Conservation (phyloP, 1,140 invertebrate species). For the Phymorhynchus buccinoides region DNA sequence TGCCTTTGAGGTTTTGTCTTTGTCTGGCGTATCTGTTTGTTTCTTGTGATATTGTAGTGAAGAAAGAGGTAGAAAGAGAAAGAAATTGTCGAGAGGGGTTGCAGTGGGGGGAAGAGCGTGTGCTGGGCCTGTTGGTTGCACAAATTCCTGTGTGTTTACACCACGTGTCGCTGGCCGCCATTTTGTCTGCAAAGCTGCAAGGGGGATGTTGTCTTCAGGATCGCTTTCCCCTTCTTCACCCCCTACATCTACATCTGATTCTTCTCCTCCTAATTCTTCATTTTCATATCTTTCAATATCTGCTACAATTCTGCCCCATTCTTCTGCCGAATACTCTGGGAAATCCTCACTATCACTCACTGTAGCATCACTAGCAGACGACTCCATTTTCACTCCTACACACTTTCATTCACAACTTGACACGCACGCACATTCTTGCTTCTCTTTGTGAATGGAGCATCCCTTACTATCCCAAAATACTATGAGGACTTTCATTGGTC, state of each 20-base stretch:
- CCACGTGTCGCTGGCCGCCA: neutral
- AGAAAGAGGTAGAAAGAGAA: neutral
- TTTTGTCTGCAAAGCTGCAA: neutral
- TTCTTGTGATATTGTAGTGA: neutral
- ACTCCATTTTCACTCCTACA: too few species aligned
- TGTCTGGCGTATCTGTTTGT: neutral
- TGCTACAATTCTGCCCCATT: too few species aligned
- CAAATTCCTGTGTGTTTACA: neutral
- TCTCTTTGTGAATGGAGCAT: too few species aligned
- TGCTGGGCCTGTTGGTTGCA: neutral
- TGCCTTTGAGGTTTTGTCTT: neutral
- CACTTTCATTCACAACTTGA: too few species aligned
- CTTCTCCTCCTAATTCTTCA: neutral
- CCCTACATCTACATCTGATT: too few species aligned
- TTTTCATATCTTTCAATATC: neutral
- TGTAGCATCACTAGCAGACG: too few species aligned
- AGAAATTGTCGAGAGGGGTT: conserved; percentile 5
- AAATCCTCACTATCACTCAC: too few species aligned
- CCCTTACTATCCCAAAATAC: too few species aligned
- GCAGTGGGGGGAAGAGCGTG: neutral
- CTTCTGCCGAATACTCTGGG: too few species aligned
- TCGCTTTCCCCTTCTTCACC: neutral
- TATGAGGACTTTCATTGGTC: too few species aligned
- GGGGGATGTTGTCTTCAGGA: neutral
- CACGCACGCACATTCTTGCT: too few species aligned